A percentile compares a stretch with the other conserved stretches of the same genome.
Evolutionary conservation across 2,797 vertebrate species (phyloP).

Genomic region (Falco concolor): DNA sequence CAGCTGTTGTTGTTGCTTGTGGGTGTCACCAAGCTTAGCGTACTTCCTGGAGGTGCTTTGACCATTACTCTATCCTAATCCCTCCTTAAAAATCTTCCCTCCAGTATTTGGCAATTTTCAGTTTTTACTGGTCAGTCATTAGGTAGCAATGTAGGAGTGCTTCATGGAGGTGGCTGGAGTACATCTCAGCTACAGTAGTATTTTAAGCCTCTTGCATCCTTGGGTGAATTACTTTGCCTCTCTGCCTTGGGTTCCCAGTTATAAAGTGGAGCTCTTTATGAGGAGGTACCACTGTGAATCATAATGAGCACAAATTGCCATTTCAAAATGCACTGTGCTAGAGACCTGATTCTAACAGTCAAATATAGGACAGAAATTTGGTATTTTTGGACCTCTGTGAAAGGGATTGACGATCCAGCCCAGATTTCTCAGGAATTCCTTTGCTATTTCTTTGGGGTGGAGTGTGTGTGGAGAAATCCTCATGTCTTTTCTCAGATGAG

Average conservation of each 20-base stretch:
- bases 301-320: background rate
- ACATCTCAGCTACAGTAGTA: background rate
- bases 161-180: background rate
- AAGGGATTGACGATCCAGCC: background rate
- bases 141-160: background rate
- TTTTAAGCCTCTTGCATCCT: background rate
- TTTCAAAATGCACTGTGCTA: background rate
- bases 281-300: background rate
- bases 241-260: background rate
- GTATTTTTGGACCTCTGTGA: background rate
- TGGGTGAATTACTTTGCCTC: background rate
- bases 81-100: background rate
- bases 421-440: background rate
- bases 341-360: background rate
- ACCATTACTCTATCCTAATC: background rate
- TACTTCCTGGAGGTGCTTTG: background rate
- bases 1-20: background rate
- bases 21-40: background rate
- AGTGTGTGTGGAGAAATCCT: background rate
- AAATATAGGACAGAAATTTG: background rate
- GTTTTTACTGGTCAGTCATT: background rate
- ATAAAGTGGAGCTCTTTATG: background rate
- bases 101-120: background rate
- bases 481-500: background rate
- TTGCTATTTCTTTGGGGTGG: background rate